Conservation (phyloP, 2,113 vertebrate genomes). For the Zosterops pallidus region DNA sequence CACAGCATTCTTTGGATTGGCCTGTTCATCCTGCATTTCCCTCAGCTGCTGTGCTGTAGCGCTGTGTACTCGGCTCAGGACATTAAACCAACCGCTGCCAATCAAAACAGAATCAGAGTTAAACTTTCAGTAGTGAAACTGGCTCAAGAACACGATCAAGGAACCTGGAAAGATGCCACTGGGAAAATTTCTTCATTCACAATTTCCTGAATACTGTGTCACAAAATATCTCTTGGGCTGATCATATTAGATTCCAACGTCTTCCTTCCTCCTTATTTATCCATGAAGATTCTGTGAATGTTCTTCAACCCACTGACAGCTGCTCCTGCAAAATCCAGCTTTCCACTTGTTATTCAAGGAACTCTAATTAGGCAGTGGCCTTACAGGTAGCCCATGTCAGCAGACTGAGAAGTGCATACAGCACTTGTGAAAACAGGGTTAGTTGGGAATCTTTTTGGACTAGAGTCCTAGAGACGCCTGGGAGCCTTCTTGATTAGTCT, state of each 20-base stretch:
- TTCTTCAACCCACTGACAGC: constrained; percentile 16
- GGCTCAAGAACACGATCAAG: neutral
- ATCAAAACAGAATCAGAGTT: neutral
- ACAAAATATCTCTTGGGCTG: neutral
- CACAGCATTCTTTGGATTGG: constrained; percentile 94
- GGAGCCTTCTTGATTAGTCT: neutral
- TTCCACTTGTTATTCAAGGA: neutral
- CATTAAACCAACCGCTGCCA: constrained; percentile 88
- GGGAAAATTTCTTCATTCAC: constrained; percentile 12
- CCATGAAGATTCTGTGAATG: neutral
- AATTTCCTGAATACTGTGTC: constrained; percentile 6
- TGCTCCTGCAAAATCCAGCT: constrained; percentile 25
- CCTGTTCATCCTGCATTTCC: constrained; percentile 93
- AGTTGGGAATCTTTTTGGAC: neutral
- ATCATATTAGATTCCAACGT: neutral
- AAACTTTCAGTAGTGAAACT: neutral
- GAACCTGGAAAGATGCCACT: neutral
- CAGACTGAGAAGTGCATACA: neutral
- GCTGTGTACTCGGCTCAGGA: constrained; percentile 86
- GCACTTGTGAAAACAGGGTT: neutral
- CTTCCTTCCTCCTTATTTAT: constrained; percentile 8
- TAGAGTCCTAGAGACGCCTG: neutral
- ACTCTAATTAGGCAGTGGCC: neutral
- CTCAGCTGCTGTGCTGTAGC: constrained; percentile 87
- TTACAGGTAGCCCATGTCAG: neutral